phyloP scores from a whole-genome alignment of 2,888 invertebrate species.

The Clanis bilineata region DNA sequence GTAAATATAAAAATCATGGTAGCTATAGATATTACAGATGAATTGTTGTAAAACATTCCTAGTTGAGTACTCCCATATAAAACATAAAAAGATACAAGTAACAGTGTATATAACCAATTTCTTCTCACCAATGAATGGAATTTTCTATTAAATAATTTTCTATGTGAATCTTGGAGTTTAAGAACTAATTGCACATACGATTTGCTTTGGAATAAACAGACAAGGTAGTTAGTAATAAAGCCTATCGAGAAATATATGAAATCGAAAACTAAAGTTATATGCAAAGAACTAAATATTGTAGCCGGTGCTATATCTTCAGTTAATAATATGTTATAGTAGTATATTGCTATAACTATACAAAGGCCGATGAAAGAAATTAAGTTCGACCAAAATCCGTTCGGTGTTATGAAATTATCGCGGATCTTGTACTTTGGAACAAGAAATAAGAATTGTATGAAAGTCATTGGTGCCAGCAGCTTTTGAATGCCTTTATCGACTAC shows the following conservation, averaged over 20 bases:
- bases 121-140: background rate
- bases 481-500: conserved; percentile 25
- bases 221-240: conserved; percentile 17
- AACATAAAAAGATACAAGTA: background rate
- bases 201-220: background rate
- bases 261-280: conserved; percentile 5
- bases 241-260: conserved; percentile 11
- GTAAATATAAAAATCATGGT: background rate
- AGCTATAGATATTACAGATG: background rate
- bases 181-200: conserved; percentile 21
- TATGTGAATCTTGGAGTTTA: conserved; percentile 24
- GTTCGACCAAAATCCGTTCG: conserved; percentile 12
- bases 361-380: conserved; percentile 7
- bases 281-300: background rate
- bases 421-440: conserved; percentile 26
- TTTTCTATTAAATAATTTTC: conserved; percentile 9
- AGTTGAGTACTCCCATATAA: background rate
- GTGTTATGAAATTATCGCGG: conserved; percentile 23
- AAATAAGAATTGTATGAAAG: conserved; percentile 21
- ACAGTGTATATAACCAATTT: conserved; percentile 9
- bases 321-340: background rate
- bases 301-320: too few relatives aligned
- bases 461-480: conserved; percentile 22
- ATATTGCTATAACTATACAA: background rate
- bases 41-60: background rate